Conservation (phyloP, 1,140 invertebrate genomes). For the Cydia fagiglandana region DNA sequence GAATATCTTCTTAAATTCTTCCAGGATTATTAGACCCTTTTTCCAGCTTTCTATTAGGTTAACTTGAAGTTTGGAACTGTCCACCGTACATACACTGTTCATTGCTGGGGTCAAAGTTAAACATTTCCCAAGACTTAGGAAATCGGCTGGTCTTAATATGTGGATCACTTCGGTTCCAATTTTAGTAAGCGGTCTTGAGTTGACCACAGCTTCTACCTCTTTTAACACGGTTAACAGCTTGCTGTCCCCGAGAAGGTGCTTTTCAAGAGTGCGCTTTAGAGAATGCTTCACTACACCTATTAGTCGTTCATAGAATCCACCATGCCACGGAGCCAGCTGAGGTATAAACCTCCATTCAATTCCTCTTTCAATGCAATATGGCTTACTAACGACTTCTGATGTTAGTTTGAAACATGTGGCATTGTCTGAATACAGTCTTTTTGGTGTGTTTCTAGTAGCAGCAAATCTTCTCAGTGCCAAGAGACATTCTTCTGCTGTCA, state of each 20-base stretch:
- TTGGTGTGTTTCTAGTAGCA: conserved; percentile 43
- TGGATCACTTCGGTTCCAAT: conserved; percentile 9
- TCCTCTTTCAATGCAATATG: conserved; percentile 20
- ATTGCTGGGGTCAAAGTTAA: neutral
- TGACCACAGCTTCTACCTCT: conserved; percentile 26
- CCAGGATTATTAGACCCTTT: neutral
- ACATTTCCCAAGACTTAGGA: neutral
- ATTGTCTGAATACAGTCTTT: conserved; percentile 33
- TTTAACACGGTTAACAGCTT: conserved; percentile 10
- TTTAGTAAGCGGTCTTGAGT: conserved; percentile 14
- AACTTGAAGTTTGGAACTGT: neutral
- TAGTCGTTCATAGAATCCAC: conserved; percentile 31
- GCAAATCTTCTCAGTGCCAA: conserved; percentile 49
- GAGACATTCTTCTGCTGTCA: conserved; percentile 48
- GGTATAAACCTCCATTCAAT: conserved; percentile 30
- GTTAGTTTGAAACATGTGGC: conserved; percentile 20
- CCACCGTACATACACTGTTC: too few species aligned
- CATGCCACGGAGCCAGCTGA: conserved; percentile 27
- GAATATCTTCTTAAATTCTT: conserved; percentile 30
- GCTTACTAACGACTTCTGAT: neutral
- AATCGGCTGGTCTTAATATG: conserved; percentile 22
- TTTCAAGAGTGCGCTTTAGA: conserved; percentile 29
- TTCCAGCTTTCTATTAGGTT: conserved; percentile 23
- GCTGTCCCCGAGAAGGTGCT: conserved; percentile 10
- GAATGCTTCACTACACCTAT: conserved; percentile 22